A percentile compares a stretch with the other conserved stretches of the same genome.
phyloP scores from a whole-genome alignment of 2,797 vertebrate species.

The Vultur gryphus region DNA sequence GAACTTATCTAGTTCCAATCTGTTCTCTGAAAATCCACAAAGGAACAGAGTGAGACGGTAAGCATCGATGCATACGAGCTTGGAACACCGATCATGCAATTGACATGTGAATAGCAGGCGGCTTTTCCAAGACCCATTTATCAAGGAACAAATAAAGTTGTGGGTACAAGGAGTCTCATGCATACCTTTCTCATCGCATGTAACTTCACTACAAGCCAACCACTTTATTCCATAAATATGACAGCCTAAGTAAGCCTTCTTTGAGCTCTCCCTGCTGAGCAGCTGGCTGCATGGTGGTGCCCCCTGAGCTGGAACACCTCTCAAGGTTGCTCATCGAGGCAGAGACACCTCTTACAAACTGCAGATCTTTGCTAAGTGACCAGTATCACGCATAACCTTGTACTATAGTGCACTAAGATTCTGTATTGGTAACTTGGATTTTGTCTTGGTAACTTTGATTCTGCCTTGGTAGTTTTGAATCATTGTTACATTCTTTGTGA shows the following conservation, averaged over 20 bases:
- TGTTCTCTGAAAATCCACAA: not conserved
- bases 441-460: not conserved
- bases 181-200: accelerated
- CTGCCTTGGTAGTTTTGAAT: not conserved
- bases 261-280: not conserved
- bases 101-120: not conserved
- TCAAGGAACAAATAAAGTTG: not conserved
- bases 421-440: not conserved
- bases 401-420: not conserved
- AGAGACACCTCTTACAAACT: not conserved
- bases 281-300: not conserved
- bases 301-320: not conserved
- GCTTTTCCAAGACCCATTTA: not conserved
- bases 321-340: not conserved
- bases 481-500: not conserved
- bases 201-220: not conserved
- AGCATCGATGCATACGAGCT: not conserved
- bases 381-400: accelerated
- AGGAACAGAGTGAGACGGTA: not conserved
- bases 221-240: not conserved
- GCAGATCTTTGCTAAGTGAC: not conserved
- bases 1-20: not conserved
- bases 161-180: not conserved
- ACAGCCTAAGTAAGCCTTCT: not conserved
- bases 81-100: not conserved